phyloP scores from a whole-genome alignment of 2,888 invertebrate genomes.

The Tetragonula carbonaria region DNA sequence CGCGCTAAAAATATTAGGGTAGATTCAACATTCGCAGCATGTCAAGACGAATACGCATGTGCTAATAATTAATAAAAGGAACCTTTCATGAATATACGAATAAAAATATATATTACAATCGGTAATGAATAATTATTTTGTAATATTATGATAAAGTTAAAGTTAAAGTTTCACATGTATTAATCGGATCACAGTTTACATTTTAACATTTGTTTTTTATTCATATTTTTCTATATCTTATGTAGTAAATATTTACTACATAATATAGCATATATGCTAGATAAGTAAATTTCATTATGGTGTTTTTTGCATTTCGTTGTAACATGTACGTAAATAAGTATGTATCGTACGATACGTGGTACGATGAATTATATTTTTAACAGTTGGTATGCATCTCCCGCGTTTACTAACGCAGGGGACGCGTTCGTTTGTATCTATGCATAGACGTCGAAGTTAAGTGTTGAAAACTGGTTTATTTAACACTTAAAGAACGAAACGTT shows the following conservation, averaged over 20 bases:
- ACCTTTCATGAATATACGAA: background rate
- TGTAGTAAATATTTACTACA: background rate
- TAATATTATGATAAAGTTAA: background rate
- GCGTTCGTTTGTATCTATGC: slow-evolving; percentile 9
- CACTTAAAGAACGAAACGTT: background rate
- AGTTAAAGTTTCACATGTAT: background rate
- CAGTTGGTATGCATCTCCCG: slow-evolving; percentile 61
- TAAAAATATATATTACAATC: no score
- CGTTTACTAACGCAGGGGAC: slow-evolving; percentile 33
- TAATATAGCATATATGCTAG: background rate
- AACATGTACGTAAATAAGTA: background rate
- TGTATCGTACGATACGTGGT: background rate
- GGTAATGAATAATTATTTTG: background rate
- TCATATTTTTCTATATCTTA: background rate
- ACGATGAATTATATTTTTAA: slow-evolving; percentile 9
- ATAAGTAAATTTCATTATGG: background rate
- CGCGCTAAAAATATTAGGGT: background rate
- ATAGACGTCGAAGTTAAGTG: background rate
- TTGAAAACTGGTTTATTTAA: slow-evolving; percentile 5
- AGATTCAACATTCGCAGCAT: background rate
- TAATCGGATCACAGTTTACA: background rate
- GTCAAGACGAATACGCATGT: background rate
- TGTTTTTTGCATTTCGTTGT: background rate
- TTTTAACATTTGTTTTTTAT: background rate
- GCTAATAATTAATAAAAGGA: background rate